Percentiles rank a stretch among this genome's conserved stretches.
Conservation (phyloP, 2,888 invertebrate genomes). For the Morpho achilles region DNA sequence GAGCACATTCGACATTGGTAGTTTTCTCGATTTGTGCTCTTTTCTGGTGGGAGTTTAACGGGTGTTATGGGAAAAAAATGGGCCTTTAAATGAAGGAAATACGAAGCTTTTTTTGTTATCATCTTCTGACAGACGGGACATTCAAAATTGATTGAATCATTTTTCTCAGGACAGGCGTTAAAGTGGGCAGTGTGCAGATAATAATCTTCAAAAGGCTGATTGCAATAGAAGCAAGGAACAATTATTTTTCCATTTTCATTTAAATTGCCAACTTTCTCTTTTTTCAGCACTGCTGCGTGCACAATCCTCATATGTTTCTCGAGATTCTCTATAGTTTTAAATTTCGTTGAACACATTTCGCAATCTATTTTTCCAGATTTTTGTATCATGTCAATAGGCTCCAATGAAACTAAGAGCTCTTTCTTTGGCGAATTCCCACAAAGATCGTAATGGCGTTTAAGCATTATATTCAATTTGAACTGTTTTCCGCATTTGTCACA, state of each 20-base stretch:
- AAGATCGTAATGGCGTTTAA: constrained; percentile 58
- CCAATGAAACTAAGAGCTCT: constrained; percentile 53
- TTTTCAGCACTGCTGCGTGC: constrained; percentile 53
- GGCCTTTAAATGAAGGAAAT: constrained; percentile 51
- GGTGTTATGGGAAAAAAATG: constrained; percentile 45
- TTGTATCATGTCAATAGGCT: constrained; percentile 51
- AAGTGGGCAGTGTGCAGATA: constrained; percentile 54
- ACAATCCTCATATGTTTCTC: constrained; percentile 62
- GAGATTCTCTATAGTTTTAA: constrained; percentile 56
- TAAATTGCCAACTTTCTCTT: constrained; percentile 20
- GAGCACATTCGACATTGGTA: constrained; percentile 63
- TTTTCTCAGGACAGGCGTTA: constrained; percentile 44
- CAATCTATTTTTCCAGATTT: constrained; percentile 42
- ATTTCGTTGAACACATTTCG: constrained; percentile 55
- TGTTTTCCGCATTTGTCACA: constrained; percentile 62
- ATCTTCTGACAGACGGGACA: constrained; percentile 57
- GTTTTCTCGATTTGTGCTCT: constrained; percentile 3
- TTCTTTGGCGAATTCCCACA: constrained; percentile 54
- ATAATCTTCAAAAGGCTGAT: constrained; percentile 50
- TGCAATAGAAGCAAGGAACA: constrained; percentile 61
- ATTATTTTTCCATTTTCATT: constrained; percentile 31
- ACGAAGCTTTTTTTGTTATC: constrained; percentile 42
- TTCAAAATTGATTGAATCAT: constrained; percentile 36
- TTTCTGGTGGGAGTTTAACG: constrained; percentile 9
- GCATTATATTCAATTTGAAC: constrained; percentile 72